Conservation (phyloP, 2,113 vertebrate genomes). For the Vulpes lagopus region DNA sequence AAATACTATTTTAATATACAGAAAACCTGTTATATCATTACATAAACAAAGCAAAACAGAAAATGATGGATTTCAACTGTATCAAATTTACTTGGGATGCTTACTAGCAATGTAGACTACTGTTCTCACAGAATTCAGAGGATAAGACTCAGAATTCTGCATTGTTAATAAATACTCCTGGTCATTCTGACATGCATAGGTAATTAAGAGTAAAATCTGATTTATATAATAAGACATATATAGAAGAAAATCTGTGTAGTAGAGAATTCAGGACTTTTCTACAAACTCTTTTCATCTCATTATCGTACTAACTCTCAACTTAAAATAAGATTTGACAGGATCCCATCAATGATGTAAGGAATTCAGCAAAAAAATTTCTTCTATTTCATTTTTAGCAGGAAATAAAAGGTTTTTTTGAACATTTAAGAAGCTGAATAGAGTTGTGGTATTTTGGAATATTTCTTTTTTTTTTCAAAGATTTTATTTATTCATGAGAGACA, state of each 20-base stretch:
- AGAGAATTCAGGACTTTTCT: slow-evolving; percentile 32
- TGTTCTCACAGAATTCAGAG: neutral
- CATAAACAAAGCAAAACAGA: neutral
- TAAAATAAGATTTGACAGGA: neutral
- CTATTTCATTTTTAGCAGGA: neutral
- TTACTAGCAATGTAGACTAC: neutral
- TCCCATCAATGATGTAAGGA: neutral
- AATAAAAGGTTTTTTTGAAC: neutral
- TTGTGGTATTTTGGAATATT: neutral
- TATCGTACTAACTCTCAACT: neutral
- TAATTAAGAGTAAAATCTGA: neutral
- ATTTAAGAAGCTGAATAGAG: neutral
- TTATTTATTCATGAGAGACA: too few species aligned
- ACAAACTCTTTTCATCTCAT: neutral
- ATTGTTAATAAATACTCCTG: neutral
- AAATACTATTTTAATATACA: neutral
- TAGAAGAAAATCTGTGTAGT: neutral
- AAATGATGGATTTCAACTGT: neutral
- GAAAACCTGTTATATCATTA: neutral
- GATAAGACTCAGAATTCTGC: neutral
- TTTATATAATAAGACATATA: neutral
- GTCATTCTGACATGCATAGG: neutral
- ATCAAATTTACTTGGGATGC: neutral
- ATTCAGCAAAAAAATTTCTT: neutral
- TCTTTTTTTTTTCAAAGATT: neutral